These are phyloP conservation scores for Porites evermanni DNA, from an alignment of 92 coral and sea anemone species.

Conservation along the genomic window DNA sequence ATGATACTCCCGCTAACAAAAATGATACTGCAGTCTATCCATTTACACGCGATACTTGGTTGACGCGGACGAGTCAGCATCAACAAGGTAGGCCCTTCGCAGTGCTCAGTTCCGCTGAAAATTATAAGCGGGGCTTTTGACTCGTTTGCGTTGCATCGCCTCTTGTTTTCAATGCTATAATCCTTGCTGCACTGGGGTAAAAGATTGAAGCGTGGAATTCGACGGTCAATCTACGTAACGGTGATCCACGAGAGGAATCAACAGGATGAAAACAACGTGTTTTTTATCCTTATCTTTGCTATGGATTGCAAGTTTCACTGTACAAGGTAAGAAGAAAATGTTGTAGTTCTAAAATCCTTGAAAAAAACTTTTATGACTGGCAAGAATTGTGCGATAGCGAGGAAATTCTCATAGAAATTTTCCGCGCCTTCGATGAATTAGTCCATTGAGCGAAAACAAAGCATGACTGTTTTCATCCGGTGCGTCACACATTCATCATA, in stretches of 20 bases:
- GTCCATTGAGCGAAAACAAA: conserved; percentile 28
- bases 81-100: conserved; percentile 45
- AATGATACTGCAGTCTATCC: conserved; percentile 19
- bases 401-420: neutral
- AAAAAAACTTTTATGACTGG: too few relatives aligned
- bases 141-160: conserved; percentile 6
- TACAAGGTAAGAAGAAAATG: conserved; percentile 16
- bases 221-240: neutral
- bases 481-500: conserved; percentile 1
- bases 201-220: conserved; percentile 3
- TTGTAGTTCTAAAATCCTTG: neutral
- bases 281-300: conserved; percentile 1
- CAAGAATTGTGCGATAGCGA: neutral
- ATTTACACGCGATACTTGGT: conserved; percentile 31
- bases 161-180: neutral
- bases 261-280: conserved; percentile 6
- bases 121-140: neutral
- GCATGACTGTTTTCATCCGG: conserved; percentile 30
- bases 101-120: neutral
- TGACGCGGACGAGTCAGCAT: conserved; percentile 20
- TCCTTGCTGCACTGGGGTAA: neutral
- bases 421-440: neutral
- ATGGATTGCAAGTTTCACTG: conserved; percentile 25
- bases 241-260: neutral
- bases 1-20: conserved; percentile 27